phyloP scores from a whole-genome alignment of 2,888 invertebrate species.

The Lordiphosa andalusiaca region DNA sequence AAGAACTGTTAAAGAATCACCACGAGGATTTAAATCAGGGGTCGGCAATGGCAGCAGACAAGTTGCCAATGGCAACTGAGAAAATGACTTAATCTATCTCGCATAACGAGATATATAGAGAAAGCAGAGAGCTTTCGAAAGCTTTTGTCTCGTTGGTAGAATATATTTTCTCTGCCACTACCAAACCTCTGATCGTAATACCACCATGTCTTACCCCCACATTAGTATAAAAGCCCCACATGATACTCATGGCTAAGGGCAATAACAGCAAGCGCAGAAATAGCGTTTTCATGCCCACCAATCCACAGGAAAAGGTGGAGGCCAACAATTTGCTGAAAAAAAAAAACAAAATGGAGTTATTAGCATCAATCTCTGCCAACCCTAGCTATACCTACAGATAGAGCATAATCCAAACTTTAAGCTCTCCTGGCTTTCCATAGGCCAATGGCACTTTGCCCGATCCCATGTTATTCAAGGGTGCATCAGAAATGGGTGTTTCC shows the following conservation, averaged over 20 bases:
- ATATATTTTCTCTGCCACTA: no score
- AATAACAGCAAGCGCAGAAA: constrained; percentile 87
- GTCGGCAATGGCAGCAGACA: no score
- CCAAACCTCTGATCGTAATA: no score
- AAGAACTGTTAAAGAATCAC: not conserved
- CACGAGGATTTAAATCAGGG: not conserved
- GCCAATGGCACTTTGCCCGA: constrained; percentile 87
- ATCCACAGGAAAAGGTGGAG: constrained; percentile 89
- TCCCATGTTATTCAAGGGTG: constrained; percentile 82
- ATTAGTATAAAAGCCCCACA: constrained; percentile 88
- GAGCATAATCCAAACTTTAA: constrained; percentile 86
- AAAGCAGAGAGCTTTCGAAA: no score
- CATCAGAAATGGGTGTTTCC: constrained; percentile 87
- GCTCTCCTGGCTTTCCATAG: constrained; percentile 86
- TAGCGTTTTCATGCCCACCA: constrained; percentile 87
- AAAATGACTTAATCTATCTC: no score
- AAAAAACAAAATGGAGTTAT: not conserved
- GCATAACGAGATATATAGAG: no score
- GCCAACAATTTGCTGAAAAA: constrained; percentile 87
- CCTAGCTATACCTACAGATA: constrained; percentile 82
- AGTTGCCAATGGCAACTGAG: no score
- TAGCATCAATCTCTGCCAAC: no score
- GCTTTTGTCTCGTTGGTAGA: no score
- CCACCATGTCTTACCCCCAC: constrained; percentile 73
- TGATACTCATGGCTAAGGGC: constrained; percentile 87